Evolutionary conservation across 2,113 vertebrate species (phyloP), one percentile per base, ranked within the genome.

Genomic region (Notothenia rossii): DNA sequence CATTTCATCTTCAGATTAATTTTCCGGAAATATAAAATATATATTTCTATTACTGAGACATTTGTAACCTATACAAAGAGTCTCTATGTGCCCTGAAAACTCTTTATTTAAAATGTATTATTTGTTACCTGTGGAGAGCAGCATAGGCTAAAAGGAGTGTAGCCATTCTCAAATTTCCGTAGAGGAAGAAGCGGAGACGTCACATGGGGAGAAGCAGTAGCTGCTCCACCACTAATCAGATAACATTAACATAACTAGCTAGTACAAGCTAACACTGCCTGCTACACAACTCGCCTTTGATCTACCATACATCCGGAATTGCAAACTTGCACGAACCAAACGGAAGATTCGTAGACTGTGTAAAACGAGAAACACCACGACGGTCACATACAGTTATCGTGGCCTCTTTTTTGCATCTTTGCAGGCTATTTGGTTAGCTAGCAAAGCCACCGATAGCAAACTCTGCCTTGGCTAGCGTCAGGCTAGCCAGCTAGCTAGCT

Each of bases 401-500:
- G 74, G 83, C 83, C 76, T 75, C 63, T 49, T 55, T 69, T 40
- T 67, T 49, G 79, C 73, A 67, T 51, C 48, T 72, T 70, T 69
- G 46, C 75, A 65, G 75, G 74, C 59, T 85, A 40, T 58, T 83
- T 73, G 45, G 75, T 45, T 71, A 75, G 56, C 75, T 58, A 70
- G 74, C 59, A 63, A 66, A 74, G 63, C 55, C 50, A 69, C 3
- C 77, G 70, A 74, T 75, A 75, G 77, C 62, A 50, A 72, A 36
- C 75, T 79, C 51, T 75, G 69, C 68, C 49, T 84, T 40, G 90
- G 92, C 92, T 93, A 91, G 86, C 89, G 75, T 64, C 61, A 61
- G 77, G 90, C 88, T 90, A 92, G 92, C 89, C 76, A 88, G 90
- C 85, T 72, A 90, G 90, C 90, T 85, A 85, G 79, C 85, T 85